Conservation (phyloP, 1,140 invertebrate genomes). For the Halictus rubicundus region DNA sequence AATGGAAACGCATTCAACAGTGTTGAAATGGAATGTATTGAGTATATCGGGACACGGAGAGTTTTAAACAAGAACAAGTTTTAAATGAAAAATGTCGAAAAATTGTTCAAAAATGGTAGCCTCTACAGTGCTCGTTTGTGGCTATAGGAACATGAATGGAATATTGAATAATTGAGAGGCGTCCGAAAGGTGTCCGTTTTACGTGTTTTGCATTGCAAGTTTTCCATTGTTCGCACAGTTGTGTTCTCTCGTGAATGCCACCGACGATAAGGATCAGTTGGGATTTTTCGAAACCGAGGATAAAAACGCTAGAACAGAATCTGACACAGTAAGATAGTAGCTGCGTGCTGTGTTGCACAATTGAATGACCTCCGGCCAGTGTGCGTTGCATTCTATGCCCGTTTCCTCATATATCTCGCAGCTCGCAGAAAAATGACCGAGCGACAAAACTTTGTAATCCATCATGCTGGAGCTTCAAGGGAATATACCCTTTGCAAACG, state of each 20-base stretch:
- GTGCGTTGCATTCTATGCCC: not conserved
- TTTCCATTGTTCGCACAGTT: too few species aligned
- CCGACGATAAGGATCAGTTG: not conserved
- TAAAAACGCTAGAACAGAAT: not conserved
- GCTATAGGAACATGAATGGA: too few species aligned
- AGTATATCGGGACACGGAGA: too few species aligned
- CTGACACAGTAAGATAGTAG: not conserved
- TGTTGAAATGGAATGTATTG: too few species aligned
- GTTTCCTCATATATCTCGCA: conserved; percentile 1
- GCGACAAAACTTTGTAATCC: not conserved
- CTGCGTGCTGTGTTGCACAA: not conserved
- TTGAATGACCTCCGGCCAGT: conserved; percentile 16
- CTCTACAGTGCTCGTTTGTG: too few species aligned
- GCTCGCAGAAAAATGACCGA: not conserved
- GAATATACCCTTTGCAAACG: not conserved
- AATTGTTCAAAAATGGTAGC: too few species aligned
- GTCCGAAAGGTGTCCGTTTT: too few species aligned
- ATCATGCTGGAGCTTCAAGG: not conserved
- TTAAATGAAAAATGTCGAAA: too few species aligned
- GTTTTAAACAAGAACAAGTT: too few species aligned
- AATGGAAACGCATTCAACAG: too few species aligned
- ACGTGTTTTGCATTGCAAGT: too few species aligned
- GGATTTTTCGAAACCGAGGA: not conserved
- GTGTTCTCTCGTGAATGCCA: not conserved
- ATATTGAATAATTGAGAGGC: too few species aligned